A percentile compares a stretch with the other conserved stretches of the same genome.
Evolutionary conservation across 2,113 vertebrate species (phyloP).

Genomic region (Etia nguti): DNA sequence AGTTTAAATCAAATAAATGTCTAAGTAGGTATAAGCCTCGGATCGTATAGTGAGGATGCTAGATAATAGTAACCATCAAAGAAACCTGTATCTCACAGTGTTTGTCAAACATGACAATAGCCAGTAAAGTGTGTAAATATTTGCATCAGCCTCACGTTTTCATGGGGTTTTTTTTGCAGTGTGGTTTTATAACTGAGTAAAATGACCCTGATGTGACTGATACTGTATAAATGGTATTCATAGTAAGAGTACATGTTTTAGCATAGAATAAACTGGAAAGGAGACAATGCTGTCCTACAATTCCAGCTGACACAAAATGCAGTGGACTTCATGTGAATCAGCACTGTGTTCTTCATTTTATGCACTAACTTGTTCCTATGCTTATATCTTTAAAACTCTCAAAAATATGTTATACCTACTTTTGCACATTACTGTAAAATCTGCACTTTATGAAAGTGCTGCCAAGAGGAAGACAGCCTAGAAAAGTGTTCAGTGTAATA

Average conservation of each 20-base stretch:
- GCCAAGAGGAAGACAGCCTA: not conserved
- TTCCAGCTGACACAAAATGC: not conserved
- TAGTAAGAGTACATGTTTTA: not conserved
- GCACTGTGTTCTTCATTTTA: not conserved
- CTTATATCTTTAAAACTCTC: not conserved
- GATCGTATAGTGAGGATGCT: not conserved
- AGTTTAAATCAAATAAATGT: not conserved
- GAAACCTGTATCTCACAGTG: not conserved
- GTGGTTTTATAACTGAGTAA: not conserved
- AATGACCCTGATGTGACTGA: not conserved
- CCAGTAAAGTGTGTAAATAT: not conserved
- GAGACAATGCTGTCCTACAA: not conserved
- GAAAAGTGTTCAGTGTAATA: rapidly evolving
- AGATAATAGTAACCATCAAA: not conserved
- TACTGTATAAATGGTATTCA: not conserved
- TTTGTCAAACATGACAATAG: not conserved
- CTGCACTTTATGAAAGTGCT: not conserved
- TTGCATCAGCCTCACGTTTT: not conserved
- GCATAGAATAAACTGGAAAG: not conserved
- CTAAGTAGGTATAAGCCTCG: not conserved
- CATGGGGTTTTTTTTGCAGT: rapidly evolving
- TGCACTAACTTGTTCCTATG: not conserved
- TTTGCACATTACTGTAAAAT: not conserved
- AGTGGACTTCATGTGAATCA: not conserved
- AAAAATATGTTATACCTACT: not conserved